Conservation (phyloP, 2,797 vertebrate species). For the Ceryle rudis region DNA sequence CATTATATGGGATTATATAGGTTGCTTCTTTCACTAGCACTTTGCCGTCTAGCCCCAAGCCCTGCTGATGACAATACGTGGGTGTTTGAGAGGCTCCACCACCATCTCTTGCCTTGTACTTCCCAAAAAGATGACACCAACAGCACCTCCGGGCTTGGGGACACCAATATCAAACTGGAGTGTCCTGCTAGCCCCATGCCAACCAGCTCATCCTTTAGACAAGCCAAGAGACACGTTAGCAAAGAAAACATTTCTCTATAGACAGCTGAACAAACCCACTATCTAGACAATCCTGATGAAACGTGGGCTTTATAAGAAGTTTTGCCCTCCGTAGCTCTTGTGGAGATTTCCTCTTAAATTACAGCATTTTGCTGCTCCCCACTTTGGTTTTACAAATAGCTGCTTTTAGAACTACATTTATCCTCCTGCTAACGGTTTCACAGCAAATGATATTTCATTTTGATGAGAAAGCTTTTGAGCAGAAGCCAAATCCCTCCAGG, state of each 20-base stretch:
- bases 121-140: background rate
- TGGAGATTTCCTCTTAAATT: background rate
- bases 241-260: background rate
- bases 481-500: constrained; percentile 68
- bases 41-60: background rate
- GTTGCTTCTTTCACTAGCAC: background rate
- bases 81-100: background rate
- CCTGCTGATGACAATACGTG: background rate
- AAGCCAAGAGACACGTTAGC: background rate
- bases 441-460: constrained; percentile 72
- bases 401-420: constrained; percentile 34
- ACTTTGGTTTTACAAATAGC: constrained; percentile 38
- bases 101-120: background rate
- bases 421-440: constrained; percentile 54
- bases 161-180: background rate
- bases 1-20: background rate
- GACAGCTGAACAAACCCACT: background rate
- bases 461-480: constrained; percentile 70
- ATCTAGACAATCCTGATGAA: background rate
- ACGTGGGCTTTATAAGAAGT: background rate
- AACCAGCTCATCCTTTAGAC: background rate
- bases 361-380: background rate
- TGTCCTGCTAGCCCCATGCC: rapidly evolving
- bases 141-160: rapidly evolving
- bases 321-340: background rate